A percentile compares a stretch with the other conserved stretches of the same genome.
Conservation (phyloP, 2,113 vertebrate species). For the Patagioenas fasciata region DNA sequence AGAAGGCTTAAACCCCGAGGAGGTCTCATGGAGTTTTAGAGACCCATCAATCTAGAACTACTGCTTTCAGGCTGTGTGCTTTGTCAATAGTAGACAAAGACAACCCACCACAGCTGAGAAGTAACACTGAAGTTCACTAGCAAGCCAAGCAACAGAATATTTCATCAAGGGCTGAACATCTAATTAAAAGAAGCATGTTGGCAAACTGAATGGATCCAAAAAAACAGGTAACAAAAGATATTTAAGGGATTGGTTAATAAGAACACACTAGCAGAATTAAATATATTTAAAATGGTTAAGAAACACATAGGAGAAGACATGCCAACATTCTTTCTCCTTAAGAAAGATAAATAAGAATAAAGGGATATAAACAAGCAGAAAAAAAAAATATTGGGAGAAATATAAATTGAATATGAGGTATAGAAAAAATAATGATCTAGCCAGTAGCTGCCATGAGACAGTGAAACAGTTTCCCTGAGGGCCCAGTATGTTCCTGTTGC, state of each 20-base stretch:
- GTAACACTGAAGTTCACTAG: not conserved
- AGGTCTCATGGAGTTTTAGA: not conserved
- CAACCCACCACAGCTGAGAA: not conserved
- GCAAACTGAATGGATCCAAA: not conserved
- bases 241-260: not conserved
- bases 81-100: not conserved
- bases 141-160: not conserved
- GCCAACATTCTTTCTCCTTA: not conserved
- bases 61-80: not conserved
- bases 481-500: not conserved
- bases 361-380: not conserved
- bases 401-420: not conserved
- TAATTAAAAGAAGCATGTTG: not conserved
- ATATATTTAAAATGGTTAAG: not conserved
- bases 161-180: not conserved
- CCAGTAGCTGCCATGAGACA: not conserved
- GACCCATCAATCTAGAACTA: not conserved
- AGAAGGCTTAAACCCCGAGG: not conserved
- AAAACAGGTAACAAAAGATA: not conserved
- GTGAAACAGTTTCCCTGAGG: not conserved
- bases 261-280: not conserved
- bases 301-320: not conserved
- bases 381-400: not conserved
- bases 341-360: not conserved
- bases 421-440: not conserved